Evolutionary conservation across 2,888 invertebrate species (phyloP).

Genomic region (Dioctria linearis): DNA sequence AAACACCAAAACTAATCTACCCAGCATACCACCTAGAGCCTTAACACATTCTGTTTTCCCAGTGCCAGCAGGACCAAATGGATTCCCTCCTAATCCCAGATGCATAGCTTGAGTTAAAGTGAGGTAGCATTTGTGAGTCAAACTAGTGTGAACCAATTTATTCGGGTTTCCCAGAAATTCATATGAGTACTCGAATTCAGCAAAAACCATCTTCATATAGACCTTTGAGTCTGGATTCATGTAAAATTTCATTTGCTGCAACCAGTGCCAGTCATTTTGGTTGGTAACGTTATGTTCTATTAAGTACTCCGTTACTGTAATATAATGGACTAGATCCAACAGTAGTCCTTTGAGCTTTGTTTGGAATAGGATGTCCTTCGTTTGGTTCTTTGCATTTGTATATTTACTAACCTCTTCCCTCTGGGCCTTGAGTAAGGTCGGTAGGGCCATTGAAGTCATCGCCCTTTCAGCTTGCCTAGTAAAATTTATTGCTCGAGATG

Average conservation of each 20-base stretch:
- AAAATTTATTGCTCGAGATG: conserved; percentile 88
- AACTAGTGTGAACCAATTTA: conserved; percentile 94
- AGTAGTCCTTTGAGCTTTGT: conserved; percentile 93
- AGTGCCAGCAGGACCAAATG: conserved; percentile 99
- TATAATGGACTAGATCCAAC: conserved; percentile 93
- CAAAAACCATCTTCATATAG: conserved; percentile 88
- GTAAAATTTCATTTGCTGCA: conserved; percentile 91
- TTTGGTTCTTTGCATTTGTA: conserved; percentile 66
- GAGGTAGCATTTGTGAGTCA: conserved; percentile 98
- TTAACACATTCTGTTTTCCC: conserved; percentile 99
- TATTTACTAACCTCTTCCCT: conserved; percentile 69
- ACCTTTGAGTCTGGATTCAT: conserved; percentile 69
- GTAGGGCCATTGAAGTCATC: conserved; percentile 78
- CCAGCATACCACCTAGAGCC: conserved; percentile 90
- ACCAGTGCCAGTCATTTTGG: conserved; percentile 91
- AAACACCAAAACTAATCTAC: conserved; percentile 94
- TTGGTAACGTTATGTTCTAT: conserved; percentile 79
- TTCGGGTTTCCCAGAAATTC: conserved; percentile 98
- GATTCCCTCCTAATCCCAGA: conserved; percentile 97
- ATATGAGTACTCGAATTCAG: conserved; percentile 95
- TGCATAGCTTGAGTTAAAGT: conserved; percentile 97
- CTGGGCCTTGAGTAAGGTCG: conserved; percentile 71
- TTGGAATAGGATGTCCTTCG: conserved; percentile 76
- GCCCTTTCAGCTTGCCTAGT: conserved; percentile 88
- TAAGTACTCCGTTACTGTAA: conserved; percentile 85